Evolutionary conservation across 2,888 invertebrate genomes (phyloP).

Genomic region (Clostera curtula): DNA sequence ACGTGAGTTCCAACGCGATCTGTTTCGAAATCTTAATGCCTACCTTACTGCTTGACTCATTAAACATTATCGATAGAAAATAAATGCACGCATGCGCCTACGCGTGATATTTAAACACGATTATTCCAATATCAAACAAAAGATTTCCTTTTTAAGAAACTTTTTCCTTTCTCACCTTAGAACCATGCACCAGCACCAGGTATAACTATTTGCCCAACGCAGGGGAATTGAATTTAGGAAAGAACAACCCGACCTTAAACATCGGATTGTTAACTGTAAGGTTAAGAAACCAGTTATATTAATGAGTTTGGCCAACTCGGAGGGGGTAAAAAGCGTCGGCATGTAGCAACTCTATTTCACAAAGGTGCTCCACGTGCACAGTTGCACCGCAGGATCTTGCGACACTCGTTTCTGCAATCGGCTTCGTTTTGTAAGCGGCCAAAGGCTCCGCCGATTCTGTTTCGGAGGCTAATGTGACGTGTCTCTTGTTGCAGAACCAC

Average conservation of each 20-base stretch:
- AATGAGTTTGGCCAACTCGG: slow-evolving; percentile 53
- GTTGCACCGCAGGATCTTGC: slow-evolving; percentile 55
- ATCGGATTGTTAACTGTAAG: slow-evolving; percentile 35
- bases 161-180: no score
- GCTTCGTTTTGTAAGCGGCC: slow-evolving; percentile 42
- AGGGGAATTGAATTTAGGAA: slow-evolving; percentile 44
- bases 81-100: no score
- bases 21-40: slow-evolving; percentile 36
- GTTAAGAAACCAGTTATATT: slow-evolving; percentile 54
- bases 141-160: no score
- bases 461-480: slow-evolving; percentile 42
- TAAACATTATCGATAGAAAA: no score
- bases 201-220: no score
- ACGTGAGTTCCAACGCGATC: slow-evolving; percentile 39
- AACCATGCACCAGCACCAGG: no score
- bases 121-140: no score
- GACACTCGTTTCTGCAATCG: slow-evolving; percentile 55
- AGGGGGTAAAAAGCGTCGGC: slow-evolving; percentile 52
- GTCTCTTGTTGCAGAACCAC: slow-evolving; percentile 65
- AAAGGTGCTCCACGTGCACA: slow-evolving; percentile 56
- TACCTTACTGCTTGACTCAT: no score
- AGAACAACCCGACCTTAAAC: slow-evolving; percentile 48
- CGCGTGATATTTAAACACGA: no score
- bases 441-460: slow-evolving; percentile 30
- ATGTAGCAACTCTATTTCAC: slow-evolving; percentile 58